Conservation (phyloP, 2,888 invertebrate species). For the Perithous albicinctus region DNA sequence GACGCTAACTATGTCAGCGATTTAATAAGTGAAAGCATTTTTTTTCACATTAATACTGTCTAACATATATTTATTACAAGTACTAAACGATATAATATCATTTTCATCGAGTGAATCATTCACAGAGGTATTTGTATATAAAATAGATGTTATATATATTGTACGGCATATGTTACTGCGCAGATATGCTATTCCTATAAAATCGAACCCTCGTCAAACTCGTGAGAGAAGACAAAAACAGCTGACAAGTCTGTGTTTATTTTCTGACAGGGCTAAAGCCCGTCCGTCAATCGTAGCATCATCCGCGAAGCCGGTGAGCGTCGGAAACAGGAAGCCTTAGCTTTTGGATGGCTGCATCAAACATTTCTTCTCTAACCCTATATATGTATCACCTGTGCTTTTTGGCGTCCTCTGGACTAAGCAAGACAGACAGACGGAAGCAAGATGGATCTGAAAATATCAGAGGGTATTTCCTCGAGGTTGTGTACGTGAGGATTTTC, state of each 20-base stretch:
- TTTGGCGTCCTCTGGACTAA: not conserved
- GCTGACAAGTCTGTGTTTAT: not conserved
- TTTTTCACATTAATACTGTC: not conserved
- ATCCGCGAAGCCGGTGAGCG: not conserved
- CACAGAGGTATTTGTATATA: not conserved
- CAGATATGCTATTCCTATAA: not conserved
- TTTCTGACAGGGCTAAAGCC: constrained; percentile 24
- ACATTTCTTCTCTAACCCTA: not conserved
- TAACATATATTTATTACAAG: not conserved
- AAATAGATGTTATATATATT: not conserved
- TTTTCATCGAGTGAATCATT: not conserved
- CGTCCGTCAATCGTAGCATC: constrained; percentile 21
- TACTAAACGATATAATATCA: constrained; percentile 1
- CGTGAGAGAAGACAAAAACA: constrained; percentile 17
- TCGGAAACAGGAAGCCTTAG: constrained; percentile 6
- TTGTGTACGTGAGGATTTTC: not conserved
- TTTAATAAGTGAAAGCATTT: not conserved
- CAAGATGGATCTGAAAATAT: constrained; percentile 9
- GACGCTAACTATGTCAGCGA: not conserved
- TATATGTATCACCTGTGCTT: not conserved
- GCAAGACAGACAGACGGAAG: not conserved
- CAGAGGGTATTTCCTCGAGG: not conserved
- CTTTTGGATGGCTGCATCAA: constrained; percentile 27
- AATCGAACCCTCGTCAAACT: constrained; percentile 28
- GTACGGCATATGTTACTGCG: not conserved